Percentiles rank a stretch among this genome's conserved stretches.
Evolutionary conservation across 2,797 vertebrate genomes (phyloP).

Genomic region (Scomberomorus guttatus): DNA sequence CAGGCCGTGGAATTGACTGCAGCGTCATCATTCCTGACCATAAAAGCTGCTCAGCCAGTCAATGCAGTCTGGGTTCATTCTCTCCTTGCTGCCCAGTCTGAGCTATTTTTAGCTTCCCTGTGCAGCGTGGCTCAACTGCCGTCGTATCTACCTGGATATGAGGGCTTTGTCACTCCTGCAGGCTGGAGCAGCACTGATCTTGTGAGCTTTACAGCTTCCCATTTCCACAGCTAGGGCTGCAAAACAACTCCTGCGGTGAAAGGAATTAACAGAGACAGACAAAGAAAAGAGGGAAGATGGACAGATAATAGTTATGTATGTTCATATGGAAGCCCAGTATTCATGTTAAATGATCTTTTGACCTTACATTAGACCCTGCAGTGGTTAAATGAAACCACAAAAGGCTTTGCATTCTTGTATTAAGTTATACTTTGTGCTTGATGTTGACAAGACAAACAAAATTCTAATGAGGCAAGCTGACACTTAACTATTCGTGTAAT

Average conservation of each 20-base stretch:
- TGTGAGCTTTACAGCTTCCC: constrained; percentile 64
- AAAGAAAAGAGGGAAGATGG: constrained; percentile 13
- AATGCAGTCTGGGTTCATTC: constrained; percentile 79
- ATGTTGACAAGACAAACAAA: constrained; percentile 26
- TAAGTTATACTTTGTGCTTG: constrained; percentile 4
- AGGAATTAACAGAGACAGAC: constrained; percentile 40
- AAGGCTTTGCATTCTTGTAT: background rate
- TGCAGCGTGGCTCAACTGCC: constrained; percentile 66
- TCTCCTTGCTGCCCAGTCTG: constrained; percentile 68
- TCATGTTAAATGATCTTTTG: background rate
- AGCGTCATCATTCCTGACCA: constrained; percentile 80
- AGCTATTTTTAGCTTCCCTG: constrained; percentile 82
- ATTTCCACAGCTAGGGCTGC: constrained; percentile 49
- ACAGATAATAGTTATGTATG: constrained; percentile 14
- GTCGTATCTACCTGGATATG: constrained; percentile 76
- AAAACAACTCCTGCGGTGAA: constrained; percentile 47
- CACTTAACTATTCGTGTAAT: constrained; percentile 19
- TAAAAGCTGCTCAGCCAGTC: constrained; percentile 82
- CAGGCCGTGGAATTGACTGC: constrained; percentile 71
- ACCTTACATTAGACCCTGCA: background rate
- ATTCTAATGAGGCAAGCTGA: constrained; percentile 30
- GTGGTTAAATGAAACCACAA: constrained; percentile 26
- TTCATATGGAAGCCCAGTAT: background rate
- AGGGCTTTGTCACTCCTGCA: constrained; percentile 81
- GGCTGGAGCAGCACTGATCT: constrained; percentile 74